Evolutionary conservation across 35 echinoderm and acorn worm genomes (phyloP).

Genomic region (Ophiothrix spiculata): DNA sequence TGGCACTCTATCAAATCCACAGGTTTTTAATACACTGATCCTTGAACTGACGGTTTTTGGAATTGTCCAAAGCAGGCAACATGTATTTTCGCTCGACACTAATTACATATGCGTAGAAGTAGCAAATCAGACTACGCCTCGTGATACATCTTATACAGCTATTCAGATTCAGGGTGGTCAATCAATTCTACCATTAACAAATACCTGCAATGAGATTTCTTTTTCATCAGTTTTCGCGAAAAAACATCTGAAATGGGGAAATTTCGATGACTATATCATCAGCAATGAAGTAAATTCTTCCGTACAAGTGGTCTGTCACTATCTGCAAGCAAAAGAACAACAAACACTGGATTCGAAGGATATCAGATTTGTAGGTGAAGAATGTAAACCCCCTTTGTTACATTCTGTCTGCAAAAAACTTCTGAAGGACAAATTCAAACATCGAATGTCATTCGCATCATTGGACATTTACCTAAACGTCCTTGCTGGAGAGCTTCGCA

Average conservation of each 20-base stretch:
- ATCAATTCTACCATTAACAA: too few relatives aligned
- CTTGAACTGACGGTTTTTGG: constrained; percentile 28
- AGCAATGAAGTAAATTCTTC: constrained; percentile 21
- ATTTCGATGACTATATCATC: constrained; percentile 7
- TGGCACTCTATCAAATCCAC: not conserved
- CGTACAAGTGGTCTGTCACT: constrained; percentile 31
- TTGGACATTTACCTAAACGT: constrained; percentile 10
- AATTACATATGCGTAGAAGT: constrained; percentile 18
- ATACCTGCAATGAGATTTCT: too few relatives aligned
- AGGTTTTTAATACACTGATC: constrained; percentile 2
- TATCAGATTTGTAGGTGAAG: not conserved
- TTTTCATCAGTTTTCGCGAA: too few relatives aligned
- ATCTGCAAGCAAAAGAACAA: constrained; percentile 25
- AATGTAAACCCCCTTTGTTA: not conserved
- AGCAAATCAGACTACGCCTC: not conserved
- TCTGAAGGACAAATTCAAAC: not conserved
- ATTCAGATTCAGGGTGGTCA: too few relatives aligned
- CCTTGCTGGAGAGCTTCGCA: constrained; percentile 16
- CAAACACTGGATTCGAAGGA: constrained; percentile 9
- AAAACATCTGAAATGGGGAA: constrained; percentile 1
- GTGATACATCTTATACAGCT: not conserved
- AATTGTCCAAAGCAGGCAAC: not conserved
- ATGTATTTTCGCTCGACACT: not conserved
- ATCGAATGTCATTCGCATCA: constrained; percentile 9
- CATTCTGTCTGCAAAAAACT: constrained; percentile 9